These are phyloP conservation scores for Ictalurus punctatus DNA, from an alignment of 2,113 vertebrate species.

Conservation along the genomic window DNA sequence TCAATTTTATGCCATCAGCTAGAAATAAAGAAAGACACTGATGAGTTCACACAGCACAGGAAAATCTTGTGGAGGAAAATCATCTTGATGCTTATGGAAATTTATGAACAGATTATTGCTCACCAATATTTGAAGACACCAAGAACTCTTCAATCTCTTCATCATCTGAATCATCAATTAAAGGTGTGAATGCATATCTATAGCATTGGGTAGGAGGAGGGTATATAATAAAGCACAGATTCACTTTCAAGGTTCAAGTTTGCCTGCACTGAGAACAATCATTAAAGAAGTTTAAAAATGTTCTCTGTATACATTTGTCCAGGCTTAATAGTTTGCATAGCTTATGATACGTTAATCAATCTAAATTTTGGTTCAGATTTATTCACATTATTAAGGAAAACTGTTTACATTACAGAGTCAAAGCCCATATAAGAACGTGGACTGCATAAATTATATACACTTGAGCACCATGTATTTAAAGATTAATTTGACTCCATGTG, in stretches of 20 bases:
- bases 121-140: conserved; percentile 79
- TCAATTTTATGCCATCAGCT: conserved; percentile 86
- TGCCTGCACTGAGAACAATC: neutral
- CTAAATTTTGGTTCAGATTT: neutral
- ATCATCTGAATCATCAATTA: conserved; percentile 88
- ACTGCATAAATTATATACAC: neutral
- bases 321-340: neutral
- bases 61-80: neutral
- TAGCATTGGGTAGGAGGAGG: neutral
- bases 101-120: neutral
- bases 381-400: neutral
- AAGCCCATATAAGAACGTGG: neutral
- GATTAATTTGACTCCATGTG: no score
- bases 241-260: neutral
- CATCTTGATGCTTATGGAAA: neutral
- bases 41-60: neutral
- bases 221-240: neutral
- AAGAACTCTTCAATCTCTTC: conserved; percentile 85
- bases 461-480: no score
- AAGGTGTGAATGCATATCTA: conserved; percentile 86
- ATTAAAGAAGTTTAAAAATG: neutral
- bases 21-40: conserved; percentile 28
- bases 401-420: neutral
- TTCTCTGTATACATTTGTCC: neutral
- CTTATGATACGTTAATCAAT: no score